Evolutionary conservation across 2,888 invertebrate genomes (phyloP), one percentile per base, ranked within the genome.

Genomic region (Leptopilina drosophilae): DNA sequence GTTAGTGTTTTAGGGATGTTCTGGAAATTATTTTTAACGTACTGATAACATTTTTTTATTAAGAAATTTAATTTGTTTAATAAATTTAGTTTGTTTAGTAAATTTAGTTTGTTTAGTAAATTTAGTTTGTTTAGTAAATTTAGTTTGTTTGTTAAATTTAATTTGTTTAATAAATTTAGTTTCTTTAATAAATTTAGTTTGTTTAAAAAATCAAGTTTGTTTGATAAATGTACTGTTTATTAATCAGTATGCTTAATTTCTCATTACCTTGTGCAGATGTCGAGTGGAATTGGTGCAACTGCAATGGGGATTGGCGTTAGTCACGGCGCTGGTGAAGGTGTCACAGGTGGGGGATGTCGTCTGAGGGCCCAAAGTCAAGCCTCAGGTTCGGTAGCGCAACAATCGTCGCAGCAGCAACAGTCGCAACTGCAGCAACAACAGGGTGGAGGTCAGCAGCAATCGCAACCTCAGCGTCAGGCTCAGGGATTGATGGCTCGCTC

Each of bases 401-500:
- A 84, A 79, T 81, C 84, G 80, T 83, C 83, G 75, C 89, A 84
- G 82, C 88, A 87, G 84, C 83, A 81, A 80, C 83, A 49, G 12
- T 49, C 87, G 77, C 78, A 79, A 81, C 80, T 81, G 81, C 80
- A 78, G 83, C 83, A 84, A 83, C 84, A 82, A 87, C 84, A 82
- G 67, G 67, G 80, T 80, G 76, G 83, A 87, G 82, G 87, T 84
- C 66, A 89, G 90, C 84, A 85, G 77, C 86, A 87, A 85, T 81
- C 83, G 79, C 84, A 87, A 80, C 86, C 82, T 69, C 85, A 86
- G 80, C 87, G 87, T 64, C 88, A 87, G 81, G 93, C 93, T 92
- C 93, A 93, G 92, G 93, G 91, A 90, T 93, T 92, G 91, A 93
- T 88, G 85, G 90, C 90, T 73, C 89, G 93, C 88, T 93, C 93